Percentiles rank a stretch among this genome's conserved stretches.
Evolutionary conservation across 2,113 vertebrate genomes (phyloP).

Genomic region (Galemys pyrenaicus): DNA sequence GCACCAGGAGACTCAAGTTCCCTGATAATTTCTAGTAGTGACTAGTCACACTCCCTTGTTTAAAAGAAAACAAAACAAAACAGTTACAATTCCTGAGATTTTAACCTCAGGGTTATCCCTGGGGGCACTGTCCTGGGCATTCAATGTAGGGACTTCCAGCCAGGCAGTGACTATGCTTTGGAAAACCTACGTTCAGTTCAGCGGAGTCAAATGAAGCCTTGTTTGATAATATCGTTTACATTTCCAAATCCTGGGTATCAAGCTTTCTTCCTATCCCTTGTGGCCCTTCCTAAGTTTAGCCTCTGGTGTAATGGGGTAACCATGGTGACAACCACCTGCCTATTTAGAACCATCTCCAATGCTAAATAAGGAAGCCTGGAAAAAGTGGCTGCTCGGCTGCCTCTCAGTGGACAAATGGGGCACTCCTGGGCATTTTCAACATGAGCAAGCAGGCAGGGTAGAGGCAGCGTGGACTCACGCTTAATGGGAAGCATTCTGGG

Average conservation of each 20-base stretch:
- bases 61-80: neutral
- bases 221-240: slow-evolving; percentile 76
- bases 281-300: slow-evolving; percentile 81
- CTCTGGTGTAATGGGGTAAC: slow-evolving; percentile 79
- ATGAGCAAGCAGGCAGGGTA: neutral
- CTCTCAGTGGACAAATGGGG: slow-evolving; percentile 67
- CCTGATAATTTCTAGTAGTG: neutral
- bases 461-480: neutral
- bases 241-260: slow-evolving; percentile 75
- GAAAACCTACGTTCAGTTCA: slow-evolving; percentile 62
- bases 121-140: neutral
- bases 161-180: slow-evolving; percentile 43
- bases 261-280: slow-evolving; percentile 77
- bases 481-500: neutral
- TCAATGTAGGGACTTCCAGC: neutral
- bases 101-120: slow-evolving; percentile 13
- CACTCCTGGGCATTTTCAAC: slow-evolving; percentile 46
- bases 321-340: slow-evolving; percentile 81
- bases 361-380: slow-evolving; percentile 76
- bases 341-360: slow-evolving; percentile 76
- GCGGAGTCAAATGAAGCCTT: slow-evolving; percentile 14
- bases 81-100: slow-evolving; percentile 48
- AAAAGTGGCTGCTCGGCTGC: slow-evolving; percentile 71
- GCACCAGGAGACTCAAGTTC: slow-evolving; percentile 33
- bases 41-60: neutral